Evolutionary conservation across 2,113 vertebrate species (phyloP), one percentile per base, ranked within the genome.

Genomic region (Siphamia tubifer): DNA sequence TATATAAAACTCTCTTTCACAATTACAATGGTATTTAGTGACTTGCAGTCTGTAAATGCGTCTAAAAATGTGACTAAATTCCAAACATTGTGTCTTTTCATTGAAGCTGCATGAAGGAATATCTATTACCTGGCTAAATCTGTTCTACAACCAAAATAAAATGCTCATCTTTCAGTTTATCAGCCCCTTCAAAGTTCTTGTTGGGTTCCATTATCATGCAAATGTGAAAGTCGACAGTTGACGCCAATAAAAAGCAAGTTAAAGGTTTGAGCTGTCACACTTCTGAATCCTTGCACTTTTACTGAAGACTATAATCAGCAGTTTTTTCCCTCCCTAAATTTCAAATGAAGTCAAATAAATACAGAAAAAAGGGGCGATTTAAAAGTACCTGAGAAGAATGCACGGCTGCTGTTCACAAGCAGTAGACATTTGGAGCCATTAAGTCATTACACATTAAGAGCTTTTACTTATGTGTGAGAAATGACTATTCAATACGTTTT

Each of bases 391-490:
- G 51, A 40, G n/a, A 52, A 28, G 16, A 62, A 57, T 15, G 31
- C 8, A 30, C 28, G 21, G 13, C 51, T 43, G 35, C 45, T 42
- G 12, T 38, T 69, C 35, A 31, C 4, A 34, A 40, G 40, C 23
- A 36, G 48, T 28, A 48, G 43, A 61, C 8, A 0, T 64, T 61
- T 34, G n/a, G 42, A 68, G 25, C 63, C 56, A 67, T 55, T 35
- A 51, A 56, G 32, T 57, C 31, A 56, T 52, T 53, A 24, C 27
- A 39, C 16, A 60, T 32, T 25, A 60, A 61, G 24, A 68, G 57
- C 36, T 51, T 73, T 68, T 43, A 6, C 27, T 31, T 69, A 36
- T 45, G 47, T 15, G 16, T 55, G 30, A 61, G 63, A 71, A 71
- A 44, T 35, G 5, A 34, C 21, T 44, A 12, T 25, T 15, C 19